Conservation (phyloP, 2,888 invertebrate species). For the Pseudococcus viburni region DNA sequence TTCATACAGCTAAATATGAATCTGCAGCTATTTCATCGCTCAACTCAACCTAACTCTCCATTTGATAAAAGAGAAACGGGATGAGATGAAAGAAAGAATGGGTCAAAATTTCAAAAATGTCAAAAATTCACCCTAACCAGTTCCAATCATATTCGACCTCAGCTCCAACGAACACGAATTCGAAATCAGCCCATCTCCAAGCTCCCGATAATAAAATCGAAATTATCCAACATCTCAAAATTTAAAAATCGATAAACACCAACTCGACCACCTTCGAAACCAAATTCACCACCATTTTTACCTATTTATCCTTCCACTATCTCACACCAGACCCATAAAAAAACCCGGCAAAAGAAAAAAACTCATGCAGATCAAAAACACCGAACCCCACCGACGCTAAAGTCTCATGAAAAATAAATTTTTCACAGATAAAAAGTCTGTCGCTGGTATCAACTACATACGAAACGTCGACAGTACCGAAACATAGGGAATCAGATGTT, state of each 20-base stretch:
- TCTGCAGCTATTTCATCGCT: no score
- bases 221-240: background rate
- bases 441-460: background rate
- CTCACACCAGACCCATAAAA: background rate
- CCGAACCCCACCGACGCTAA: background rate
- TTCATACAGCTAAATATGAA: no score
- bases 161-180: no score
- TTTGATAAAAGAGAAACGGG: no score
- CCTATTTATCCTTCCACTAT: background rate
- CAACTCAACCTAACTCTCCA: no score
- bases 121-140: no score
- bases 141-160: no score
- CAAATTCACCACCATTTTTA: background rate
- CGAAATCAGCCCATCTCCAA: no score
- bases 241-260: background rate
- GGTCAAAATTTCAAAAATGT: no score
- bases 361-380: background rate
- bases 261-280: background rate
- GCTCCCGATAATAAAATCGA: no score
- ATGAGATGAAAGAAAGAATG: no score
- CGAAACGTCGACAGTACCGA: background rate
- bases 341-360: background rate
- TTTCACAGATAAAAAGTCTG: background rate
- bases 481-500: conserved; percentile 10
- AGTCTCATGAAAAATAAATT: background rate